These are phyloP conservation scores for Triplophysa rosa DNA, from an alignment of 2,113 vertebrate species.

Conservation along the genomic window DNA sequence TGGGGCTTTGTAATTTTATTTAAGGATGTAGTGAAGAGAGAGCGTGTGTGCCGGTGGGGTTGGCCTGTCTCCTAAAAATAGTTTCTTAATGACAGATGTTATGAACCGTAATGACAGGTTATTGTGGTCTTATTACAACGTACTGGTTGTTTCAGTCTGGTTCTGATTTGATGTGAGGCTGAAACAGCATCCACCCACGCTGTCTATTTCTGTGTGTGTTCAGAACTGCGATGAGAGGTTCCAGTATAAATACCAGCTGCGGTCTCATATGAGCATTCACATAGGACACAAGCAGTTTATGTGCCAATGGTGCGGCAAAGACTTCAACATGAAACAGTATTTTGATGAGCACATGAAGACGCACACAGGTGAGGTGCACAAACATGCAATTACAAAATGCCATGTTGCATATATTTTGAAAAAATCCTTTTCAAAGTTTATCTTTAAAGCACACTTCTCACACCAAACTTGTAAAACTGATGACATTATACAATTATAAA, in stretches of 20 bases:
- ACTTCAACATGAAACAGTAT: conserved; percentile 99
- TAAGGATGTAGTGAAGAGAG: neutral
- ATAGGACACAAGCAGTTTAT: conserved; percentile 98
- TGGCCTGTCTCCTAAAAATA: conserved; percentile 46
- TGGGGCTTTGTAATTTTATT: conserved; percentile 19
- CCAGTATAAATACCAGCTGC: conserved; percentile 97
- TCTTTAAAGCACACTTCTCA: too few relatives aligned
- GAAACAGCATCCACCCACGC: conserved; percentile 44
- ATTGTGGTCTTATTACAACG: conserved; percentile 32
- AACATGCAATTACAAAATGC: neutral
- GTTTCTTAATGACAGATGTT: conserved; percentile 48
- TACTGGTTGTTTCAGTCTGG: neutral
- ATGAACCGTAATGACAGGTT: conserved; percentile 50
- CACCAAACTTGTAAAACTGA: too few relatives aligned
- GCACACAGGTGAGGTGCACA: conserved; percentile 87
- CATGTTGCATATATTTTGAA: too few relatives aligned
- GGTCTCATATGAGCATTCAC: conserved; percentile 98
- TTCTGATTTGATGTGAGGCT: conserved; percentile 10
- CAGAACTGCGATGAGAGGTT: conserved; percentile 93
- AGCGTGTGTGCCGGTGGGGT: conserved; percentile 17
- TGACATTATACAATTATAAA: too few relatives aligned
- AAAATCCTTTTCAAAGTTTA: too few relatives aligned
- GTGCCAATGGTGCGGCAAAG: conserved; percentile 99
- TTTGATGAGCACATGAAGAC: conserved; percentile 99
- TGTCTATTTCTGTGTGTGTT: conserved; percentile 37